Evolutionary conservation across 2,113 vertebrate species (phyloP).

Genomic region (Sorex araneus): DNA sequence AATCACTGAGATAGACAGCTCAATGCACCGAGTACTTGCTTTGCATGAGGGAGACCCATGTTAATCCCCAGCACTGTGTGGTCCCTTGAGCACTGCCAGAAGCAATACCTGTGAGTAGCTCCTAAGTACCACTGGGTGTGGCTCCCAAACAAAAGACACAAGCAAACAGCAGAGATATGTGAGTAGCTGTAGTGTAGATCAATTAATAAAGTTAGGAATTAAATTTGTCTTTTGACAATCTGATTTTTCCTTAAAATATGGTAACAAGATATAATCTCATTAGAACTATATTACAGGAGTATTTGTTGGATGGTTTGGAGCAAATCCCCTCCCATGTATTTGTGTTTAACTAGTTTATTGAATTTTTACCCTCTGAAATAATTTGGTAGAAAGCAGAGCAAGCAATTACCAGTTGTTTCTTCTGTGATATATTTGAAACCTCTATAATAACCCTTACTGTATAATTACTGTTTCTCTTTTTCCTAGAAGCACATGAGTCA

Average conservation of each 20-base stretch:
- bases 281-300: conserved; percentile 38
- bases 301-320: conserved; percentile 22
- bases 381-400: conserved; percentile 31
- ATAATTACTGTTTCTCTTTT: conserved; percentile 65
- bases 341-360: conserved; percentile 38
- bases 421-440: conserved; percentile 47
- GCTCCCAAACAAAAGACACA: no score
- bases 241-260: conserved; percentile 32
- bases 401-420: conserved; percentile 18
- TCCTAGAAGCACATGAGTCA: not conserved
- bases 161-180: not conserved
- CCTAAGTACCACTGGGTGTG: no score
- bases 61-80: no score
- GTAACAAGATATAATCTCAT: conserved; percentile 39
- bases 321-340: not conserved
- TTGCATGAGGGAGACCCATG: no score
- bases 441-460: conserved; percentile 30
- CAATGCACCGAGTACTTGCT: no score
- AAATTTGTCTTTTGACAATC: conserved; percentile 15
- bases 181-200: not conserved
- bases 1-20: no score
- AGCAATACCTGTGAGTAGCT: no score
- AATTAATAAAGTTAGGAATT: conserved; percentile 46
- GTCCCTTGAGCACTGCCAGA: no score
- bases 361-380: conserved; percentile 34